Conservation (phyloP, 2,888 invertebrate genomes). For the Ceriagrion tenellum region DNA sequence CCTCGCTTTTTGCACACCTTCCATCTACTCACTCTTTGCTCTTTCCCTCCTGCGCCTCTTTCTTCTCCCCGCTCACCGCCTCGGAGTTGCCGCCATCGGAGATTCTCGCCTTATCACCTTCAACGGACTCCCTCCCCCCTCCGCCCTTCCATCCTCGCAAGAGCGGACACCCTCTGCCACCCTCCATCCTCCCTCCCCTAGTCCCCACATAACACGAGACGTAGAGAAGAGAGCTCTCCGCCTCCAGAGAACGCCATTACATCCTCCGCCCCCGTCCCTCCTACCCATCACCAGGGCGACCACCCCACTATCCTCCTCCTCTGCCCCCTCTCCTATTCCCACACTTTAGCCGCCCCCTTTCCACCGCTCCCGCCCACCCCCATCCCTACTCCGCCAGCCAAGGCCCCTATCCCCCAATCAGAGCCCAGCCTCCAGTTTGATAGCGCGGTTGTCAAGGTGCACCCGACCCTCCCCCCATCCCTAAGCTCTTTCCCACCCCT, state of each 20-base stretch:
- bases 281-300: neutral
- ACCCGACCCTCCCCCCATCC: neutral
- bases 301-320: neutral
- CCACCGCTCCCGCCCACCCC: neutral
- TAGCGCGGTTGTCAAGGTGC: constrained; percentile 55
- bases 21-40: neutral
- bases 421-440: constrained; percentile 52
- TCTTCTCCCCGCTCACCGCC: neutral
- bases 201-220: constrained; percentile 47
- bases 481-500: neutral
- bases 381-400: neutral
- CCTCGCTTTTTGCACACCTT: constrained; percentile 14
- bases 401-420: constrained; percentile 54
- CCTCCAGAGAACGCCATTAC: constrained; percentile 47
- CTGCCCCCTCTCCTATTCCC: neutral
- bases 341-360: neutral
- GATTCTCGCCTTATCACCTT: neutral
- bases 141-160: neutral
- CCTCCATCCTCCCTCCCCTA: neutral
- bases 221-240: neutral
- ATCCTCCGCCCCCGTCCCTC: neutral
- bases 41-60: neutral
- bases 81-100: neutral
- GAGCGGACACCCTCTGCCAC: neutral
- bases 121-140: neutral